A percentile compares a stretch with the other conserved stretches of the same genome.
These are phyloP conservation scores for Kryptolebias ocellatus DNA, from an alignment of 2,797 vertebrate genomes.

Conservation along the genomic window DNA sequence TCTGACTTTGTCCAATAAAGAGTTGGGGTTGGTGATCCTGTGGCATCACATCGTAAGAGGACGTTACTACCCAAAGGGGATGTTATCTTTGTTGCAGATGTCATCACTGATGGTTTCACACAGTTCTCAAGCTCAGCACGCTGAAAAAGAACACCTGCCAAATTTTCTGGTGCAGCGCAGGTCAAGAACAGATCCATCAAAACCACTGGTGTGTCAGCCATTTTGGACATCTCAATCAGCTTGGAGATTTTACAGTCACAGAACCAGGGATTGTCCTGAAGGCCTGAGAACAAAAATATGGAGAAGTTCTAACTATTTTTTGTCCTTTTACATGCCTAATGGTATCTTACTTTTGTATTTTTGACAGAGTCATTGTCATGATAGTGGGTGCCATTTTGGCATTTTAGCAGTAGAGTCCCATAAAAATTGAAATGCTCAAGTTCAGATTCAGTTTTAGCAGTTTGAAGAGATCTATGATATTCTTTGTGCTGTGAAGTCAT, in stretches of 20 bases:
- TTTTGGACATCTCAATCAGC: conserved; percentile 91
- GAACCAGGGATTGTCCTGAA: conserved; percentile 97
- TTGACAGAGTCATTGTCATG: not conserved
- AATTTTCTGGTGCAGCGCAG: conserved; percentile 89
- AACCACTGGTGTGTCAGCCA: conserved; percentile 78
- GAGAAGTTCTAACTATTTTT: not conserved
- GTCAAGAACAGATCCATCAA: conserved; percentile 88
- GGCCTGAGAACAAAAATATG: conserved; percentile 77
- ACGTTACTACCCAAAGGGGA: conserved; percentile 92
- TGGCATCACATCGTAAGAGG: conserved; percentile 92
- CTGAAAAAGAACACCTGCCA: conserved; percentile 90
- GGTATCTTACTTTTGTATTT: not conserved
- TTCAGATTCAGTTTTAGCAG: not conserved
- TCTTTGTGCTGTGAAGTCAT: not conserved
- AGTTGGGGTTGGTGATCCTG: conserved; percentile 89
- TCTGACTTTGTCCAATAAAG: conserved; percentile 87
- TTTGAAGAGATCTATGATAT: not conserved
- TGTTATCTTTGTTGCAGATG: conserved; percentile 94
- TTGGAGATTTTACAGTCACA: conserved; percentile 97
- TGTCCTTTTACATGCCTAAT: not conserved
- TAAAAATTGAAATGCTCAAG: not conserved
- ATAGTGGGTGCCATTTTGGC: not conserved
- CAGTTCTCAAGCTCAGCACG: conserved; percentile 92
- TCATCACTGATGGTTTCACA: conserved; percentile 92
- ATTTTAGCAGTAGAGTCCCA: not conserved